These are phyloP conservation scores for Manacus vitellinus DNA, from an alignment of 2,113 vertebrate genomes.

Conservation along the genomic window DNA sequence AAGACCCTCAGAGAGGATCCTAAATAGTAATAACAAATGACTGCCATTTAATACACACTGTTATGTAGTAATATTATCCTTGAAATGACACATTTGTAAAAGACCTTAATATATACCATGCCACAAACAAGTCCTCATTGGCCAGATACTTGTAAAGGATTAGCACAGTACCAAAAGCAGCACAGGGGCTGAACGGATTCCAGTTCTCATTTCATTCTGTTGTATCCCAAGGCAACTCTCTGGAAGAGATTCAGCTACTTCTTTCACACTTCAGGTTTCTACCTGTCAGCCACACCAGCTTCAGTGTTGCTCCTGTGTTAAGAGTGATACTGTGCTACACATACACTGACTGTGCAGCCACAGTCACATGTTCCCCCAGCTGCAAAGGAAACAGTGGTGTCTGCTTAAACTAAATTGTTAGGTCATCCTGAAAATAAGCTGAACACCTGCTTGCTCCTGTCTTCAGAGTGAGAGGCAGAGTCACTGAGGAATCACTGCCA, in stretches of 20 bases:
- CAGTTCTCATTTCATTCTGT: neutral
- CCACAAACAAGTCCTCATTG: neutral
- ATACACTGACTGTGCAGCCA: fast-evolving
- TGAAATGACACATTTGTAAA: neutral
- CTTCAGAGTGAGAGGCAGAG: neutral
- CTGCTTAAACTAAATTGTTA: neutral
- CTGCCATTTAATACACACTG: neutral
- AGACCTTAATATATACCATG: neutral
- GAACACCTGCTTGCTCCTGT: neutral
- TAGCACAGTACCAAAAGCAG: neutral
- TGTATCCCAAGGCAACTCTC: neutral
- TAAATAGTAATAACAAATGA: neutral
- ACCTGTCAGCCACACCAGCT: neutral
- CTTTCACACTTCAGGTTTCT: neutral
- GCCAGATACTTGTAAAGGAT: neutral
- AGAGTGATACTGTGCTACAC: fast-evolving
- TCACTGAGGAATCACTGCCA: neutral
- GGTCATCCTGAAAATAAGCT: neutral
- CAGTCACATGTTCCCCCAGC: neutral
- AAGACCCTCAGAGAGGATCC: neutral
- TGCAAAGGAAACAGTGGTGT: neutral
- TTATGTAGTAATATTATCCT: neutral
- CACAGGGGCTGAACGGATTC: neutral
- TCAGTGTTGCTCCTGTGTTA: neutral
- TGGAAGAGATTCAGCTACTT: neutral